Evolutionary conservation across 1,140 invertebrate genomes (phyloP), one percentile per base, ranked within the genome.

Genomic region (Helicoverpa zea): DNA sequence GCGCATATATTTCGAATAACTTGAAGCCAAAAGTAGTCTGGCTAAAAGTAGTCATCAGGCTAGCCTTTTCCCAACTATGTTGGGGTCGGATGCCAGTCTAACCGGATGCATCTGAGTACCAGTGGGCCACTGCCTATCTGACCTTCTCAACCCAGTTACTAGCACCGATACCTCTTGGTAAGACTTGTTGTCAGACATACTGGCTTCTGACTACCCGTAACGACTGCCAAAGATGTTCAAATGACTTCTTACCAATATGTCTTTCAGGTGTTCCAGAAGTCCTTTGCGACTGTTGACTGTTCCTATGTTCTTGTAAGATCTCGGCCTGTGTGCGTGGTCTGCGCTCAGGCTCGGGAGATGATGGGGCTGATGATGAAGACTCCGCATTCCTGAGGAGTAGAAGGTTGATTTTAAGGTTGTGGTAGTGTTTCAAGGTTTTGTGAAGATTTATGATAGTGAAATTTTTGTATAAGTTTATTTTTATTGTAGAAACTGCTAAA

Each of bases 261-360:
- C 66, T 51, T 30, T 70, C 66, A 14, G 66, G 66, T 9, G 66
- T 70, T 0, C 58, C 49, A 13, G 58, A 49, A 7, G 79, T 80
- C 7, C 78, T 83, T 13, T 87, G 85, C 4, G 85, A 82, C 83
- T 86, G 84, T 82, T 87, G 86, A 14, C 84, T 89, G 78, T 82
- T 88, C 14, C 94, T 84, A 84, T 94, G 94, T 81, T 95, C 90
- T 75, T 93, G 92, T 63, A 95, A 84, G 63, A 95, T 95, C 83
- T 95, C 94, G 3, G 91, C 88, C 84, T 95, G 95, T 10, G 92
- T 92, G 63, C 93, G 88, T n/a, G 89, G 83, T 9, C 83, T 80
- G 2, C 90, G 89, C 35, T 83, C 64, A n/a, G 92, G 90, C 81
- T 95, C 93, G 11, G 95, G 94, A 0, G 95, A 92, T 9, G 93